These are phyloP conservation scores for Agriopis marginaria DNA, from an alignment of 2,888 invertebrate genomes.

Conservation along the genomic window DNA sequence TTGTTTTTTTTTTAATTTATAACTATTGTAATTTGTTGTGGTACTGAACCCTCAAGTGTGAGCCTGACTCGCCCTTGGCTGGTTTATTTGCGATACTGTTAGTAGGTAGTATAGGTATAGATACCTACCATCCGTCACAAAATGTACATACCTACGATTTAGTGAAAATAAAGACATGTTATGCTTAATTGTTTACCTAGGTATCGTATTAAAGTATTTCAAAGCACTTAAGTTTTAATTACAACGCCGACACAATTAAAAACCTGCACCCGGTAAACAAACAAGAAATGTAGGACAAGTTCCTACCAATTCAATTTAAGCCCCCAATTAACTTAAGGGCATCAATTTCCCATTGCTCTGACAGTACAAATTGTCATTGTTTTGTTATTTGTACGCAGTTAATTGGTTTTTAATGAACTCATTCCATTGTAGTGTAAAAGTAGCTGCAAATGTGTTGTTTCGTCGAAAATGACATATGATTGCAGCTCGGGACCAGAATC, in stretches of 20 bases:
- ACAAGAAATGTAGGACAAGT: constrained; percentile 20
- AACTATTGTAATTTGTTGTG: no score
- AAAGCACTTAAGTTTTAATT: neutral
- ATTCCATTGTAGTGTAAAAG: constrained; percentile 48
- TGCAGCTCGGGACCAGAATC: constrained; percentile 20
- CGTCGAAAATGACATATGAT: constrained; percentile 36
- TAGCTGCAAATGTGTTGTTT: constrained; percentile 50
- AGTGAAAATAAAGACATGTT: neutral
- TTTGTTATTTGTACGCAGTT: constrained; percentile 25
- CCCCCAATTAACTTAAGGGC: constrained; percentile 25
- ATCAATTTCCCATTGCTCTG: constrained; percentile 18
- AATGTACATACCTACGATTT: neutral
- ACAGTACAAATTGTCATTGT: constrained; percentile 12
- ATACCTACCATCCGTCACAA: no score
- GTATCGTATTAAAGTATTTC: neutral
- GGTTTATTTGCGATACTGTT: no score
- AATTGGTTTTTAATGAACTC: constrained; percentile 54
- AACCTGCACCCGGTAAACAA: neutral
- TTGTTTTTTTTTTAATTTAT: no score
- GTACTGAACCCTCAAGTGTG: no score
- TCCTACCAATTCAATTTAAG: constrained; percentile 19
- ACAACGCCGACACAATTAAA: neutral
- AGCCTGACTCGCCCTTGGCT: no score
- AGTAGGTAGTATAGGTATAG: no score
- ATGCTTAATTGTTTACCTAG: neutral